Evolutionary conservation across 2,888 invertebrate genomes (phyloP).

Genomic region (Barypeithes pellucidus): DNA sequence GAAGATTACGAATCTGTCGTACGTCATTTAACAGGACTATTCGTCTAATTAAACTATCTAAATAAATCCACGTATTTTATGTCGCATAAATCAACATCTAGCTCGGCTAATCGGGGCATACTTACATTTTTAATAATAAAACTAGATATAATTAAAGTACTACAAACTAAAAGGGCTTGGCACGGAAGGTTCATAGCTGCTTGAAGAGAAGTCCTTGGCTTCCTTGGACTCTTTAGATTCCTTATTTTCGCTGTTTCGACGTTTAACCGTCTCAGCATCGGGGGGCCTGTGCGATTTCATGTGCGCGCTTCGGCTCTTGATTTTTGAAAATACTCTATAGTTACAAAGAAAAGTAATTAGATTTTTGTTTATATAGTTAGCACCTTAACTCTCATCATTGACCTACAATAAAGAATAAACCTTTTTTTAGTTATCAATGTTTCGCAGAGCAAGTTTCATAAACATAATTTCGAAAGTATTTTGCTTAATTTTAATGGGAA

Average conservation of each 20-base stretch:
- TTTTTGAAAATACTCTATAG: conserved; percentile 88
- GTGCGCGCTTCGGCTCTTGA: conserved; percentile 99
- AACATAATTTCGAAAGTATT: no score
- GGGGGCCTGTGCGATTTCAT: conserved; percentile 98
- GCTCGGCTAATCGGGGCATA: conserved; percentile 45
- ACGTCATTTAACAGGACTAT: no score
- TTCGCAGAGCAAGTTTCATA: no score
- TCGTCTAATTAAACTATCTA: background rate
- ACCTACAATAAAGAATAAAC: no score
- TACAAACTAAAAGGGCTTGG: conserved; percentile 69
- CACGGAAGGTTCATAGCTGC: conserved; percentile 66
- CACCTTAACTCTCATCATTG: conserved; percentile 12
- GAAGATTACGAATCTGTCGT: no score
- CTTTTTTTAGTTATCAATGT: no score
- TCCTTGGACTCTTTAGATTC: conserved; percentile 55
- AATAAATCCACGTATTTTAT: background rate
- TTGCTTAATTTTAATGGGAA: no score
- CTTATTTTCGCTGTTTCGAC: conserved; percentile 52
- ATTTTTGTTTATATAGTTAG: conserved; percentile 6
- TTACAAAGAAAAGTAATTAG: conserved; percentile 22
- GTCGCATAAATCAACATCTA: background rate
- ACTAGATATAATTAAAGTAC: conserved; percentile 58
- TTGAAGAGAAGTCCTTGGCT: conserved; percentile 57
- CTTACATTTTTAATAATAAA: conserved; percentile 33
- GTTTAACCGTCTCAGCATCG: conserved; percentile 80